phyloP scores from a whole-genome alignment of 2,888 invertebrate species.

The Autographa pulchrina region DNA sequence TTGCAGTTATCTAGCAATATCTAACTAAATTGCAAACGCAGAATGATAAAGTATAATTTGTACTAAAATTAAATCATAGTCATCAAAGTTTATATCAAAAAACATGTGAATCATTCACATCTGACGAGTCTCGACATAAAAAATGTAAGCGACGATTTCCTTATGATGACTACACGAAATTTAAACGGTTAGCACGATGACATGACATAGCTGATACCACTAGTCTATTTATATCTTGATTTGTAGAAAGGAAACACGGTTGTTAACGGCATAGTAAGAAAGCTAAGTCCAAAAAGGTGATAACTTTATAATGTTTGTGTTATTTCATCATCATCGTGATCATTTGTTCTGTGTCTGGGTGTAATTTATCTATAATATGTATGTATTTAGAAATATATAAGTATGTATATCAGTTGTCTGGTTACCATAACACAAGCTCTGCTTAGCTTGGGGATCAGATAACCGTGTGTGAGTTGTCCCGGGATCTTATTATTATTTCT shows the following conservation, averaged over 20 bases:
- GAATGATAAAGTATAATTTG: neutral
- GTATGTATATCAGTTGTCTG: no score
- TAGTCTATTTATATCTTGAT: conserved; percentile 35
- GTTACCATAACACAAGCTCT: no score
- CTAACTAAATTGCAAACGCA: neutral
- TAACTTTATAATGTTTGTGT: no score
- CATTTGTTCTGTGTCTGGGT: no score
- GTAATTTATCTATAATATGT: no score
- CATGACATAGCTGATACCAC: conserved; percentile 43
- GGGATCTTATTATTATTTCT: neutral
- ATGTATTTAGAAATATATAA: no score
- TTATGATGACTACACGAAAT: conserved; percentile 37
- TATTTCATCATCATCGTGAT: no score
- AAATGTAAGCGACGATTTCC: conserved; percentile 18
- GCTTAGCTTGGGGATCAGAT: no score
- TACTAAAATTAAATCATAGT: neutral
- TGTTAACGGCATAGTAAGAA: neutral
- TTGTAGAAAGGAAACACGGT: conserved; percentile 10
- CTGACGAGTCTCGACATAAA: neutral
- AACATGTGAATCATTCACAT: neutral
- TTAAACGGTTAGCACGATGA: conserved; percentile 30
- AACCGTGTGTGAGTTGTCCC: no score
- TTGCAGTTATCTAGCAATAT: neutral
- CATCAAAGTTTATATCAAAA: neutral
- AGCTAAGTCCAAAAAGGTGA: neutral